These are phyloP conservation scores for Neuroterus valhalla DNA, from an alignment of 1,140 invertebrate species.

Conservation along the genomic window DNA sequence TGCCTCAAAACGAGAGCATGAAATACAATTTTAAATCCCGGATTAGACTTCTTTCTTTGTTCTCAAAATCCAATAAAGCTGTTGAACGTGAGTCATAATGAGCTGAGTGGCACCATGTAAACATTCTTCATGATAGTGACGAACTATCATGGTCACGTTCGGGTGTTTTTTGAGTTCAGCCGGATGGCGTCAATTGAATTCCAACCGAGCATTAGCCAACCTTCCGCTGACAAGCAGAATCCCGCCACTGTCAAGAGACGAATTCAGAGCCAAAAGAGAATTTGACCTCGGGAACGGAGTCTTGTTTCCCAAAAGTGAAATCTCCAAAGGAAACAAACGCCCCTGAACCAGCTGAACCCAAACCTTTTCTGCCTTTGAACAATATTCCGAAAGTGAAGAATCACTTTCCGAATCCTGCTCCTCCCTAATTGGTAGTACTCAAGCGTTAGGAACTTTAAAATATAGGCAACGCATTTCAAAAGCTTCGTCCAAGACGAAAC, in stretches of 20 bases:
- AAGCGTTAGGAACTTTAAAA: background rate
- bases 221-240: slow-evolving; percentile 35
- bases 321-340: background rate
- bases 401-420: background rate
- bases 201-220: background rate
- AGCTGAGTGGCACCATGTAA: slow-evolving; percentile 49
- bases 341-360: background rate
- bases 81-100: slow-evolving; percentile 40
- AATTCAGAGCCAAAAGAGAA: background rate
- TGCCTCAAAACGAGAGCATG: slow-evolving; percentile 29
- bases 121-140: background rate
- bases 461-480: background rate
- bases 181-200: background rate
- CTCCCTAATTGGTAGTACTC: background rate
- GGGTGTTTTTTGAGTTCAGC: background rate
- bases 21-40: slow-evolving; percentile 44
- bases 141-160: background rate
- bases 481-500: background rate
- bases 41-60: slow-evolving; percentile 44
- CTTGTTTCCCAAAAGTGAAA: background rate
- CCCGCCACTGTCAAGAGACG: background rate
- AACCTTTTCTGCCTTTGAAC: no score
- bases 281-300: background rate
- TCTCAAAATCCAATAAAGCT: slow-evolving; percentile 55
- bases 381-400: background rate